Evolutionary conservation across 35 echinoderm and acorn worm genomes (phyloP).

Genomic region (Hemicentrotus pulcherrimus): DNA sequence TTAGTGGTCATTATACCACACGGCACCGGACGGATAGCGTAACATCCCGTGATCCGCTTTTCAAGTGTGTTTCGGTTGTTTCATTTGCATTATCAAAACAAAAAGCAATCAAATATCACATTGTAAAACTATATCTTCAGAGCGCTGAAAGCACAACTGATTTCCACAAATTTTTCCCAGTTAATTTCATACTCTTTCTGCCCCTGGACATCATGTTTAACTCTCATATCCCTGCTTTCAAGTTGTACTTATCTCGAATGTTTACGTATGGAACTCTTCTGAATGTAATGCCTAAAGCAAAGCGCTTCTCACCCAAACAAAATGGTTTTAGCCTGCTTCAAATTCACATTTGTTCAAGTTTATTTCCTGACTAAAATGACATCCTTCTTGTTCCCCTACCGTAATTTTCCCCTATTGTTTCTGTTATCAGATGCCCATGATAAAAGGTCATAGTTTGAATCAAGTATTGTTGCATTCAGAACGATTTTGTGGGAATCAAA

Average conservation of each 20-base stretch:
- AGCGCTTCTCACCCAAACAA: slow-evolving; percentile 26
- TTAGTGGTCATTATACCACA: too few relatives aligned
- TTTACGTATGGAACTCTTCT: slow-evolving; percentile 32
- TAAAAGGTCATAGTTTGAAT: too few relatives aligned
- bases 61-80: too few relatives aligned
- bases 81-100: too few relatives aligned
- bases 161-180: slow-evolving; percentile 17
- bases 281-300: neutral
- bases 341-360: neutral
- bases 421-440: neutral
- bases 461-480: neutral
- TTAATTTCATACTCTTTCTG: neutral
- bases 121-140: neutral
- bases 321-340: slow-evolving; percentile 30
- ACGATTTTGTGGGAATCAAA: too few relatives aligned
- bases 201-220: neutral
- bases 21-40: too few relatives aligned
- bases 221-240: too few relatives aligned
- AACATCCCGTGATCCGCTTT: too few relatives aligned
- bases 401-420: neutral
- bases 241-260: neutral
- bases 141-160: neutral
- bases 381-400: neutral
- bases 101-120: neutral
- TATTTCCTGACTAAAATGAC: slow-evolving; percentile 21